Evolutionary conservation across 92 coral and sea anemone genomes (phyloP), one percentile per base, ranked within the genome.

Genomic region (Porites rus): DNA sequence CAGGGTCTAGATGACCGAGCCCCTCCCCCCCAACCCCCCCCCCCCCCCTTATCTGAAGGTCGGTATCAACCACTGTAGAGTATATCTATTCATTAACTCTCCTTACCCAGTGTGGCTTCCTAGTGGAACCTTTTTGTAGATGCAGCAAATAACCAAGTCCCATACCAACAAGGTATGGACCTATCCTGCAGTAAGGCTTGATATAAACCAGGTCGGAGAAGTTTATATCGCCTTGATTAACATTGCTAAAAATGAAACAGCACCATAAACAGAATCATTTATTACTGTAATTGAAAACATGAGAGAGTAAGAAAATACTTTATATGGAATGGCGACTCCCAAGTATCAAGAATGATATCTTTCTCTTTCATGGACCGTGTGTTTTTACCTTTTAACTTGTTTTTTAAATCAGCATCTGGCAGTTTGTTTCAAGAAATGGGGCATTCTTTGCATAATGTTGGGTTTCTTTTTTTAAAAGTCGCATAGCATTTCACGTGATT

Each of bases 141-240:
- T 94, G 95, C 18, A 92, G 38, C 22, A 94, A 12, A 51, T 88
- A 94, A 8, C 97, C 97, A 43, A 94, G 81, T 2, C 62, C 91
- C 65, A 94, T 85, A 18, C 97, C 97, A 46, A 92, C 86, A 4
- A 94, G 86, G 79, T 94, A 94, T 2, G 97, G 97, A 46, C 92
- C 80, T 52, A 94, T 89, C n/a, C 97, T 94, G 59, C 94, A 91
- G 60, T 94, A 94, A 13, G 97, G 97, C 84, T 94, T 94, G 22
- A 75, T 69, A 51, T 94, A 94, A 21, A 91, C 94, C 7, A 69
- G 79, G 75, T 25, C 58, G 50, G 52, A 60, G 64, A 70, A 83
- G 64, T 87, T 63, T 25, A 69, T 69, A 13, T n/a, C 13, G 19
- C 50, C 81, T 58, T 24, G 43, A 8, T 19, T 14, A 7, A 14